Conservation (phyloP, 1,140 invertebrate genomes). For the Apis florea region DNA sequence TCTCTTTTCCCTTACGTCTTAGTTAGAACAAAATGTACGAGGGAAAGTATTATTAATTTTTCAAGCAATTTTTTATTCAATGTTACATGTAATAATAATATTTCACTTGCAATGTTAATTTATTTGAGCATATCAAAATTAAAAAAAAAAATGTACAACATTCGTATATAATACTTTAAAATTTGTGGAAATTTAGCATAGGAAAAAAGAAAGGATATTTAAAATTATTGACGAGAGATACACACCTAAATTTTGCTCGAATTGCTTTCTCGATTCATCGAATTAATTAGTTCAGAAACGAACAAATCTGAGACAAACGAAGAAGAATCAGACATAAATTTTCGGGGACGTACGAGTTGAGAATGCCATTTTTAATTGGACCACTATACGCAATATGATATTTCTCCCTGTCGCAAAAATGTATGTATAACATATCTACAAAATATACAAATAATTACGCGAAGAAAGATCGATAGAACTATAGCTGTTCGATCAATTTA, state of each 20-base stretch:
- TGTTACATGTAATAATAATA: background rate
- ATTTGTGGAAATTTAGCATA: too few relatives aligned
- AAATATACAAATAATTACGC: conserved; percentile 41
- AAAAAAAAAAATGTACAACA: too few relatives aligned
- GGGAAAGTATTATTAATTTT: background rate
- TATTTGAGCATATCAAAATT: too few relatives aligned
- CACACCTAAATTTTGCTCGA: background rate
- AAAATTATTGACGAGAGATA: background rate
- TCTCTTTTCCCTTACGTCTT: conserved; percentile 17
- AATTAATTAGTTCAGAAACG: background rate
- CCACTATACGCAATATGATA: background rate
- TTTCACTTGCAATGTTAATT: background rate
- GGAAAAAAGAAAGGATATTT: too few relatives aligned
- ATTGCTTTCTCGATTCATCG: conserved; percentile 4
- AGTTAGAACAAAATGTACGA: background rate
- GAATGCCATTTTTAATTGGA: conserved; percentile 1
- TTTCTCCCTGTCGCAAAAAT: background rate
- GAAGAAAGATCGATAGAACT: background rate
- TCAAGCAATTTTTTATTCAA: background rate
- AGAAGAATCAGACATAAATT: background rate
- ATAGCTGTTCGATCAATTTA: background rate
- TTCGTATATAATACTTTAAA: too few relatives aligned
- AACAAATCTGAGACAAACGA: conserved; percentile 15
- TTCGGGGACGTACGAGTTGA: background rate
- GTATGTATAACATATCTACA: conserved; percentile 16